Base-by-base conservation (phyloP, 2,797 vertebrate species). In the Melanotaenia pygmaea region DNA sequence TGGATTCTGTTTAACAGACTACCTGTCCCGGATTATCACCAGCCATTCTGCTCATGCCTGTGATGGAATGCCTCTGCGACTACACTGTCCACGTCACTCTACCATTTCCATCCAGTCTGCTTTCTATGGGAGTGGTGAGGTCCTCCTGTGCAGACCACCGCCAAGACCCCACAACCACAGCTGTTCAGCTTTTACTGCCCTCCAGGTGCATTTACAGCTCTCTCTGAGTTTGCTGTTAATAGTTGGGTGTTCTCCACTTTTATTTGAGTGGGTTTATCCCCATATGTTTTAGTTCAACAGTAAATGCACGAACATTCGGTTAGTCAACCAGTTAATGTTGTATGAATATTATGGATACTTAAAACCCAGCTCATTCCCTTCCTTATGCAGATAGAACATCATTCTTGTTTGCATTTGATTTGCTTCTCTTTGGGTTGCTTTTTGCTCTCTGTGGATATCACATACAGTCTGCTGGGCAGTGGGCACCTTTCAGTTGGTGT, bases 51-150 rank as follows among this genome's bases (percentile, higher is more conserved):
- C 94, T 45, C 94, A 93, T 24, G 98, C 96, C 64, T 98, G 96
- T 37, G 98, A 99, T 3, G 98, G 98, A 51, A 94, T 96, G 59
- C 92, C 87, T 40, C 86, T 99, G 91, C 93, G 86, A 18, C 97
- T 99, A 51, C 95, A 95, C 88, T 99, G 98, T 67, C 98, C 97
- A 18, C 95, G 97, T 37, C 97, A 98, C 92, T 97, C 98, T 59
- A 96, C 97, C 71, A 96, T 99, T 91, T 96, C 97, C 58, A 74
- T 99, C 72, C 97, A 96, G 87, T 94, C 97, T 0, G 98, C 97
- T 11, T 96, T 97, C 91, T 99, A 99, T 0, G 97, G 97, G 67
- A 87, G 81, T 43, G 72, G 85, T 0, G 84, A 67, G 45, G 91
- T 87, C 30, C 88, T 59, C 70, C 77, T 85, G 74, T 97, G 96